Evolutionary conservation across 2,888 invertebrate species (phyloP), one percentile per base, ranked within the genome.

Genomic region (Pseudoips prasinana): DNA sequence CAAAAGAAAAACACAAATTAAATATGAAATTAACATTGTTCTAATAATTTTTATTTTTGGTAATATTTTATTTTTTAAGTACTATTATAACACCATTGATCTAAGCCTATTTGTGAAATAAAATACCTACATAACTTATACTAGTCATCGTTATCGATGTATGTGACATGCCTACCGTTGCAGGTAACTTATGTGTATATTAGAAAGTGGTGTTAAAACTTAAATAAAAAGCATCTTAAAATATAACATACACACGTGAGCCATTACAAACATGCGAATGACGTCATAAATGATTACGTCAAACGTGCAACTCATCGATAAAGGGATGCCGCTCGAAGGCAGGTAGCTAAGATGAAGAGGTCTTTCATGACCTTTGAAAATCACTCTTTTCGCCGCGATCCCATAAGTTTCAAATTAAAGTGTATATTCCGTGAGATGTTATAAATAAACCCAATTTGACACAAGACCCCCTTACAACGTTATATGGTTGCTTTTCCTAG

Each of bases 51-150:
- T 65, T 63, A 66, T 81, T 78, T 86, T 87, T 85, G 82, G 84
- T 82, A 81, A 74, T 66, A 71, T 66, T 70, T 75, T 57, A 65
- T 60, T 66, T 60, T 66, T 83, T 85, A 86, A 85, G 85, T 87
- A 87, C 86, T 85, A 85, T 75, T 67, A 65, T 72, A 82, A 66
- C 66, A 68, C 62, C 71, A 60, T 71, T 51, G 45, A 58, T 63
- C 64, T 72, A 79, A 62, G 40, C 63, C 72, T 82, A 81, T 70
- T 72, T 75, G 75, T 81, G 73, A 79, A 79, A 64, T 59, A 67
- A 61, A 73, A 67, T 50, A 59, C 56, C 56, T 71, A 68, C 42
- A 39, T 42, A n/a, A n/a, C n/a, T n/a, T 49, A 46, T 38, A 39
- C 33, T 52, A 52, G 29, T 28, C 33, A 39, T 43, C 30, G 11